phyloP scores from a whole-genome alignment of 2,113 vertebrate species.

The Ellobius talpinus region DNA sequence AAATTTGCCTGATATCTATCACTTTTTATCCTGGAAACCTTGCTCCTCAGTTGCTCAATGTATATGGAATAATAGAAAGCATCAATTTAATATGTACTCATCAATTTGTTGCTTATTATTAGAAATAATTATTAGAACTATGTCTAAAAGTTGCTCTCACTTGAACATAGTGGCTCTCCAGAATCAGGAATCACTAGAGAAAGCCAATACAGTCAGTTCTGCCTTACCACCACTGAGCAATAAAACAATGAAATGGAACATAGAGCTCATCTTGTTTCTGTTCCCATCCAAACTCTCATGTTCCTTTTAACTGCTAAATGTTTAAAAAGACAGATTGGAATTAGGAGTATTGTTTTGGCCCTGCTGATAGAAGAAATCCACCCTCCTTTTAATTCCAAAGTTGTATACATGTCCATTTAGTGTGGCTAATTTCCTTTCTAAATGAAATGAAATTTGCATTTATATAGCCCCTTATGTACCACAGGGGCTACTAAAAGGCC shows the following conservation, averaged over 20 bases:
- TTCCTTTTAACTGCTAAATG: slow-evolving; percentile 58
- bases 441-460: slow-evolving; percentile 81
- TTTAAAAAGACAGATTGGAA: slow-evolving; percentile 51
- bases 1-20: slow-evolving; percentile 4
- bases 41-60: slow-evolving; percentile 14
- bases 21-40: slow-evolving; percentile 14
- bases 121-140: slow-evolving; percentile 60
- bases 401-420: slow-evolving; percentile 65
- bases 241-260: slow-evolving; percentile 50
- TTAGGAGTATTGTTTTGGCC: slow-evolving; percentile 55
- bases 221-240: neutral
- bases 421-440: slow-evolving; percentile 73
- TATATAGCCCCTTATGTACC: slow-evolving; percentile 71
- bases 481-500: slow-evolving; percentile 72
- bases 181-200: slow-evolving; percentile 23
- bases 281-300: slow-evolving; percentile 35
- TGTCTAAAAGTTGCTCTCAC: neutral
- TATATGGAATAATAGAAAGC: neutral
- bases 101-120: slow-evolving; percentile 31
- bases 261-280: slow-evolving; percentile 49
- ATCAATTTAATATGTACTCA: neutral
- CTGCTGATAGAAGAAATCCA: slow-evolving; percentile 53
- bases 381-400: slow-evolving; percentile 70
- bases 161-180: neutral
- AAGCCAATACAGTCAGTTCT: neutral